A percentile compares a stretch with the other conserved stretches of the same genome.
phyloP scores from a whole-genome alignment of 2,888 invertebrate genomes.

The Palloptera scutellata region DNA sequence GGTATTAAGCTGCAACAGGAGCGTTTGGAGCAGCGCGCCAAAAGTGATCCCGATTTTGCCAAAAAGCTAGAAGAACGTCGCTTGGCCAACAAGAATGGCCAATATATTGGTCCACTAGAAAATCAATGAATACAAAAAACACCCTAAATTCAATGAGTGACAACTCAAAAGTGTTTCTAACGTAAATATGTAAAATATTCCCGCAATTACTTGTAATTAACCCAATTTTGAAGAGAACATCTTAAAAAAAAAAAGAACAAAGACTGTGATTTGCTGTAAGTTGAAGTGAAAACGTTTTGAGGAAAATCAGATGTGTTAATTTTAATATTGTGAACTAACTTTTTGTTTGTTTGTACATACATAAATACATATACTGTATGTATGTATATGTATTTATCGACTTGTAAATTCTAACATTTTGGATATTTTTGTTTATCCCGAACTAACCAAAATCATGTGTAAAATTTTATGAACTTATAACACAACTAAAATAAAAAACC shows the following conservation, averaged over 20 bases:
- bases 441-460: too few relatives aligned
- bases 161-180: constrained; percentile 2
- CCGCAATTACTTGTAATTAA: constrained; percentile 9
- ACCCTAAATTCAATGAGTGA: constrained; percentile 11
- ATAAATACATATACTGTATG: too few relatives aligned
- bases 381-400: too few relatives aligned
- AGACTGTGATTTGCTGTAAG: constrained; percentile 51
- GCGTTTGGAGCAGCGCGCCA: constrained; percentile 66
- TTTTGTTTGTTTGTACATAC: too few relatives aligned
- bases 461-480: too few relatives aligned
- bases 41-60: constrained; percentile 63
- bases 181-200: constrained; percentile 12
- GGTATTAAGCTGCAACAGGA: constrained; percentile 73
- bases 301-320: constrained; percentile 18
- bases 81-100: constrained; percentile 71
- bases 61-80: constrained; percentile 61
- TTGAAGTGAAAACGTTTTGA: constrained; percentile 32
- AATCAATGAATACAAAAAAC: constrained; percentile 42
- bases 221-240: not conserved
- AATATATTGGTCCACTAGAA: constrained; percentile 66
- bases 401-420: too few relatives aligned
- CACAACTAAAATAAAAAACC: too few relatives aligned
- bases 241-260: constrained; percentile 37
- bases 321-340: not conserved
- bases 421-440: too few relatives aligned